Evolutionary conservation across 1,140 invertebrate species (phyloP).

Genomic region (Phocides pigmalion): DNA sequence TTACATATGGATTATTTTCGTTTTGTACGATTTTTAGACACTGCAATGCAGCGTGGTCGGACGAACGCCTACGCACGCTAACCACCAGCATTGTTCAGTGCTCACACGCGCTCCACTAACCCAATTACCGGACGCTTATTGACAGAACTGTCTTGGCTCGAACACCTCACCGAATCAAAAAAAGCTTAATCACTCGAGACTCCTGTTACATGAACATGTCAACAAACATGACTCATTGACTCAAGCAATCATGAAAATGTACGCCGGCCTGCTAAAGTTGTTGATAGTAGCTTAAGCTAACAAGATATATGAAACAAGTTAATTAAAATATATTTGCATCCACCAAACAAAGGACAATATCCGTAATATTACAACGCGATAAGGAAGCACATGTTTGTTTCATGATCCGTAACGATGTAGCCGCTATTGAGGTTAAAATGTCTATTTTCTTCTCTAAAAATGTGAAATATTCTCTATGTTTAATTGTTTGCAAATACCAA

Average conservation of each 20-base stretch:
- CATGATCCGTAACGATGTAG: slow-evolving; percentile 13
- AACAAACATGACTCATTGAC: slow-evolving; percentile 25
- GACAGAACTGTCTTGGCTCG: slow-evolving; percentile 77
- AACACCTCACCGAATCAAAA: slow-evolving; percentile 53
- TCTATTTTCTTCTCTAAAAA: slow-evolving; percentile 22
- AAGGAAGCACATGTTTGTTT: slow-evolving; percentile 4
- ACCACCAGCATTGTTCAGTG: slow-evolving; percentile 44
- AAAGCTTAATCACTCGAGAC: slow-evolving; percentile 43
- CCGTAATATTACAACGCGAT: neutral
- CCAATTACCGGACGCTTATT: slow-evolving; percentile 74
- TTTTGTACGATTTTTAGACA: slow-evolving; percentile 21
- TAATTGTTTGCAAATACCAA: slow-evolving; percentile 5
- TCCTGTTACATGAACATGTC: slow-evolving; percentile 26
- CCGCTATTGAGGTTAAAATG: slow-evolving; percentile 25
- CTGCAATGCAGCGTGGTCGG: slow-evolving; percentile 15
- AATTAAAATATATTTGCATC: neutral
- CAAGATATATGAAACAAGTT: neutral
- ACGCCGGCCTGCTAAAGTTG: neutral
- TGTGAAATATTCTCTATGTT: slow-evolving; percentile 11
- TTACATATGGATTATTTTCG: neutral
- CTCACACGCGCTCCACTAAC: slow-evolving; percentile 71
- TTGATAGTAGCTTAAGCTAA: too few relatives aligned
- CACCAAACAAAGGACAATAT: neutral
- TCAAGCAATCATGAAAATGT: neutral
- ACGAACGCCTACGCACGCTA: slow-evolving; percentile 42